Conservation (phyloP, 2,888 invertebrate genomes). For the Julus scandinavius region DNA sequence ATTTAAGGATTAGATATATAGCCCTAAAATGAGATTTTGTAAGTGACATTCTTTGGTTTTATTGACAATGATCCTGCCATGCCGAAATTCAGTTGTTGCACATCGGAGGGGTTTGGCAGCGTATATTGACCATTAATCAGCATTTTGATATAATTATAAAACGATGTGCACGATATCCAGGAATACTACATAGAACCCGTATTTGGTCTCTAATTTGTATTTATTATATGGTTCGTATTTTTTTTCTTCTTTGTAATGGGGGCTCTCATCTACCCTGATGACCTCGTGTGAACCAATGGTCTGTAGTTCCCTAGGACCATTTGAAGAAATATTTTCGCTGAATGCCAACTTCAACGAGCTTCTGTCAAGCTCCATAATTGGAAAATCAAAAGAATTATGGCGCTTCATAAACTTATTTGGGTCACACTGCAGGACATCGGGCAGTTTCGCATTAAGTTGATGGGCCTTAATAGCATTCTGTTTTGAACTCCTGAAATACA, state of each 20-base stretch:
- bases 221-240: not conserved
- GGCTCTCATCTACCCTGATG: slow-evolving; percentile 6
- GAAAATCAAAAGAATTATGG: not conserved
- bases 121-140: not conserved
- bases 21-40: too few relatives aligned
- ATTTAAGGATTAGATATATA: too few relatives aligned
- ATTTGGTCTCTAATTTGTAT: not conserved
- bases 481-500: not conserved
- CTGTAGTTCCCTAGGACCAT: not conserved
- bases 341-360: slow-evolving; percentile 23
- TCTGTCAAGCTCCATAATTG: slow-evolving; percentile 15
- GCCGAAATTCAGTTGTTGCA: too few relatives aligned
- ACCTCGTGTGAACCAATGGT: not conserved
- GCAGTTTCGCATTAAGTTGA: not conserved
- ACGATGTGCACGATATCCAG: not conserved
- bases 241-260: not conserved
- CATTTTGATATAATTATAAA: not conserved
- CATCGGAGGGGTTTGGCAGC: not conserved
- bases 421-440: not conserved
- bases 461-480: not conserved
- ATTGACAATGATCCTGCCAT: too few relatives aligned
- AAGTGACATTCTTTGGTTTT: too few relatives aligned
- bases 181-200: not conserved
- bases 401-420: not conserved
- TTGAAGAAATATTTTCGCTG: not conserved